phyloP scores from a whole-genome alignment of 2,797 vertebrate genomes.

The Sylvia borin region DNA sequence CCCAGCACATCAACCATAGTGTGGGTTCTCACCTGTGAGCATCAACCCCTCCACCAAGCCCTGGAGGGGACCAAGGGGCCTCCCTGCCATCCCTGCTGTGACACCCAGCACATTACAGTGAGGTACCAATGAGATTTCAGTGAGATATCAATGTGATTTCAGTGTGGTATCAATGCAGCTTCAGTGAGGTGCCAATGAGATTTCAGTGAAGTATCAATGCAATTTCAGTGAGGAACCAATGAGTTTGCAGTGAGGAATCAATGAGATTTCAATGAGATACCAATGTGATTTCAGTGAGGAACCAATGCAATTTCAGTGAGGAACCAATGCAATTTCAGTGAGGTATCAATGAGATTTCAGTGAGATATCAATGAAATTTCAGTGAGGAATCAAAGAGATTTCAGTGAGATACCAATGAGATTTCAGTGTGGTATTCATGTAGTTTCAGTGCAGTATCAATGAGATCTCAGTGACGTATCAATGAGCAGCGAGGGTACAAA shows the following conservation, averaged over 20 bases:
- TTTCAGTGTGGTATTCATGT: accelerated
- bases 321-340: neutral
- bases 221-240: neutral
- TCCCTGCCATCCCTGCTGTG: neutral
- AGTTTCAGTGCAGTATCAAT: accelerated
- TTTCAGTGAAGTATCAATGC: too few species aligned
- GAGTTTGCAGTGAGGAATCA: neutral
- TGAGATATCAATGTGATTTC: too few species aligned
- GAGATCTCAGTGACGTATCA: neutral
- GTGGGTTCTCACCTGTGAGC: accelerated
- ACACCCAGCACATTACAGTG: neutral
- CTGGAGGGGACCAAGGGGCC: neutral
- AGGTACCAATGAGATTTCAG: neutral
- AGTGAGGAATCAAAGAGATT: neutral
- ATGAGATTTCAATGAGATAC: neutral
- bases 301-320: neutral
- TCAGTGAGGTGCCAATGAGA: neutral
- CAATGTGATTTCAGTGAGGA: neutral
- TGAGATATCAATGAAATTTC: neutral
- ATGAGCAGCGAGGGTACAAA: neutral
- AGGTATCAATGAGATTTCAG: too few species aligned
- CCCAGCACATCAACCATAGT: accelerated
- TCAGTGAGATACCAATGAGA: neutral
- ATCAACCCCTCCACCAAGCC: neutral
- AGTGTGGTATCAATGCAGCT: too few species aligned